A percentile compares a stretch with the other conserved stretches of the same genome.
Conservation (phyloP, 37 sponge, comb jelly and placozoan genomes). For the Spongia lamella region DNA sequence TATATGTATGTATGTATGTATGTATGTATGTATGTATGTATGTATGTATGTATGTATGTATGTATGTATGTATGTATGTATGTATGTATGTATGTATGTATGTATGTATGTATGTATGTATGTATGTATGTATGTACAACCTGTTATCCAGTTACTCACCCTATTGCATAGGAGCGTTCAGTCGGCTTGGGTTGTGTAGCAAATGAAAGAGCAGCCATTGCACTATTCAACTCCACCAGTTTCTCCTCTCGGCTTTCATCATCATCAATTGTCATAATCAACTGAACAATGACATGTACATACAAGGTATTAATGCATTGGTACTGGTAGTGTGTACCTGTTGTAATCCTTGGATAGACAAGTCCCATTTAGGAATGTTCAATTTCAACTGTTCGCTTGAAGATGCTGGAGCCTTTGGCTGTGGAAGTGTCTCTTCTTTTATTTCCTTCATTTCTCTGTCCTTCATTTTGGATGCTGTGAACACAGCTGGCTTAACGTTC, state of each 20-base stretch:
- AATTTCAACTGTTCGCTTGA: neutral
- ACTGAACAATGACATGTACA: too few relatives aligned
- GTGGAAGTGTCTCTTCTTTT: constrained; percentile 1
- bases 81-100: too few relatives aligned
- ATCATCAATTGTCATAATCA: constrained; percentile 43
- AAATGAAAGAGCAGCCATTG: constrained; percentile 45
- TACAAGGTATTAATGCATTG: too few relatives aligned
- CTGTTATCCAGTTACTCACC: constrained; percentile 12
- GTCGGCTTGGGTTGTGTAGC: constrained; percentile 10
- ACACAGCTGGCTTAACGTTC: neutral
- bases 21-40: too few relatives aligned
- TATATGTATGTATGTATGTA: too few relatives aligned
- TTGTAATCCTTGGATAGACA: constrained; percentile 47
- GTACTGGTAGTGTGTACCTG: constrained; percentile 29
- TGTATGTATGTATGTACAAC: neutral
- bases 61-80: too few relatives aligned
- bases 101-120: too few relatives aligned
- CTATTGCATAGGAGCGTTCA: neutral
- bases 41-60: too few relatives aligned
- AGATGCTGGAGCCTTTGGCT: too few relatives aligned
- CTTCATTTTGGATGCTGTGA: neutral
- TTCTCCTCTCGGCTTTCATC: constrained; percentile 47
- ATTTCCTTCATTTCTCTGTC: neutral
- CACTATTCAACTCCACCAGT: constrained; percentile 38
- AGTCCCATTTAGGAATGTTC: constrained; percentile 66